Evolutionary conservation across 1,140 invertebrate species (phyloP), one percentile per base, ranked within the genome.

Genomic region (Brachystomella parvula): DNA sequence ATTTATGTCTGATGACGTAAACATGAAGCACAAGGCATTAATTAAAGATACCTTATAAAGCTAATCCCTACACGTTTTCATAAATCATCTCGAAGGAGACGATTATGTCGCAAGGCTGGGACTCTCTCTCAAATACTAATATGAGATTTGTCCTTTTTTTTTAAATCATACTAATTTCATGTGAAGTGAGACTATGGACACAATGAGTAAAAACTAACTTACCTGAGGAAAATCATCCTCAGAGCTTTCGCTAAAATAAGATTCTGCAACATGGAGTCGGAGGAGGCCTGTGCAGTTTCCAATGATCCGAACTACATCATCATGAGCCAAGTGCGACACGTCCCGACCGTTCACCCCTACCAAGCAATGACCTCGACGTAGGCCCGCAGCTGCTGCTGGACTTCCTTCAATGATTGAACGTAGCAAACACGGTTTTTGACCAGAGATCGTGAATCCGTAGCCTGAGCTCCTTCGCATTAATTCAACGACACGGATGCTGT

Each of bases 401-500:
- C 89, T 92, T 67, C 87, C 86, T 66, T 83, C 80, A 1, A 92
- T 89, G 73, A 94, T 93, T 77, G 89, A 92, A 72, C 90, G 91
- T 15, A 95, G 80, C 70, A 93, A 87, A 76, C 91, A 94, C 0
- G 92, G 92, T 72, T 90, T 88, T 74, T 95, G 90, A 0, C 92
- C 92, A n/a, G 91, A 93, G 70, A 94, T 92, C 17, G 92, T 94
- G 75, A 94, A 94, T 6, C 92, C 92, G 77, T 90, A 94, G 9
- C 91, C 92, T 74, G 89, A 89, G 65, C 85, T 82, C 1, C 92
- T 90, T 63, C 92, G 82, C 0, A 84, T 81, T 9, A 96, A 84
- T 74, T 96, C 90, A 24, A 96, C 89, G 2, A 87, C 89, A 59
- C 90, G 85, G 24, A 92, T 87, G 3, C 87, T 63, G 35, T 61